Evolutionary conservation across 2,888 invertebrate species (phyloP).

Genomic region (Ormyrus rosae): DNA sequence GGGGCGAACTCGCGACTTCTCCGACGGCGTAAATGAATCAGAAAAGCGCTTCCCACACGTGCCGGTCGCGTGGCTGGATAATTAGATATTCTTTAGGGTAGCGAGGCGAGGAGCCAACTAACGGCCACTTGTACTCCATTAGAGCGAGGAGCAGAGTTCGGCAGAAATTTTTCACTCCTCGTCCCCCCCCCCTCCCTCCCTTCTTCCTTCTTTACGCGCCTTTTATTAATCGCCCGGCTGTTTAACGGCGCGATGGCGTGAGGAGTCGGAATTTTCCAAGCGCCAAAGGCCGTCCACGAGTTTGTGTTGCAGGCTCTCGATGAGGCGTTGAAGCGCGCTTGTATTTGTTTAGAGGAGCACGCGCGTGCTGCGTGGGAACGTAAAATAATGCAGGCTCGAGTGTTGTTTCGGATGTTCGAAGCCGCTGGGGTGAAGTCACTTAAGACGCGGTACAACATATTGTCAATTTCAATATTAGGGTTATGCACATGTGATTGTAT

Average conservation of each 20-base stretch:
- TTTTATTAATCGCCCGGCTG: slow-evolving; percentile 65
- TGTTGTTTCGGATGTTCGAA: neutral
- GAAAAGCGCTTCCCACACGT: slow-evolving; percentile 75
- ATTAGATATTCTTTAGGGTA: slow-evolving; percentile 75
- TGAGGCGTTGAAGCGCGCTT: slow-evolving; percentile 19
- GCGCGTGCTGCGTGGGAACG: slow-evolving; percentile 50
- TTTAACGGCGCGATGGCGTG: slow-evolving; percentile 66
- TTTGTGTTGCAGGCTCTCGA: slow-evolving; percentile 12
- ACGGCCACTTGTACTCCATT: slow-evolving; percentile 63
- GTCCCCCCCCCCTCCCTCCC: slow-evolving; percentile 45
- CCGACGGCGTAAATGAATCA: slow-evolving; percentile 70
- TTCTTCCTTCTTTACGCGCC: slow-evolving; percentile 54
- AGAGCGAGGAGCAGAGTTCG: slow-evolving; percentile 35
- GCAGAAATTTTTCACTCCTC: slow-evolving; percentile 13
- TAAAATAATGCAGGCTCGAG: neutral
- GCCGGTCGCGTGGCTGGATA: slow-evolving; percentile 74
- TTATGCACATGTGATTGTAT: too few relatives aligned
- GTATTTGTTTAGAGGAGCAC: slow-evolving; percentile 32
- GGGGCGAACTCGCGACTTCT: slow-evolving; percentile 64
- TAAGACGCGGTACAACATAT: neutral
- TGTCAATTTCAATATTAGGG: too few relatives aligned
- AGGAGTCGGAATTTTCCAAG: slow-evolving; percentile 53
- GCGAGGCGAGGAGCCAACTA: neutral
- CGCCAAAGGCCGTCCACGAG: neutral
- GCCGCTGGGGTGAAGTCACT: neutral